Evolutionary conservation across 2,113 vertebrate species (phyloP), one percentile per base, ranked within the genome.

Genomic region (Larimichthys crocea): DNA sequence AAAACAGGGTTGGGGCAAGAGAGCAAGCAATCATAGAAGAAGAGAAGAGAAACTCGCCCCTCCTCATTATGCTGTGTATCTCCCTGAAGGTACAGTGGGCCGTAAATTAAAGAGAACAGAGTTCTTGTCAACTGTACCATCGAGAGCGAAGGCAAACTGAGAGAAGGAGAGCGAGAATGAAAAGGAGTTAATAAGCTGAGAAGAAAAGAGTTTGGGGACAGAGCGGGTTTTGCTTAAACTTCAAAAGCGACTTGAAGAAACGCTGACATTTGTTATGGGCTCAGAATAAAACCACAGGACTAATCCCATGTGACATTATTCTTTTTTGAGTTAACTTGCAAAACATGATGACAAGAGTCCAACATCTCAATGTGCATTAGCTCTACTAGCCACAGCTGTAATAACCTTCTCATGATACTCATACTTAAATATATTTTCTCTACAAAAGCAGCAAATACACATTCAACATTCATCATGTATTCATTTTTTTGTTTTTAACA

Each of bases 31-130:
- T 76, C 42, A 42, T n/a, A 82, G 46, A 73, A 60, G 72, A 16
- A 80, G 19, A 77, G 61, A n/a, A 29, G 62, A 60, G 24, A 1
- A 59, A 53, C 60, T 82, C 64, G 19, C 76, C 68, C 49, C 67
- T 62, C 60, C 52, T 83, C 71, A 80, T 86, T 86, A 80, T 40
- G 14, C 73, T 66, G 52, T 40, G 79, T 8, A n/a, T 84, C 55
- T 64, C 79, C 87, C 89, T 68, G 79, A 73, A 90, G 89, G 77
- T 70, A 70, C 57, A 66, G 79, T 10, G 22, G 71, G 77, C 77
- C 50, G 64, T 74, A 80, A 89, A 90, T 92, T 74, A 89, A 83
- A 89, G 79, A 74, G 73, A 76, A 65, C 53, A 62, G 60, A 76
- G 80, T 73, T 89, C 67, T 76, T 73, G 74, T 83, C 78, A 80